These are phyloP conservation scores for Pseudococcus jackbeardsleyi DNA, from an alignment of 2,888 invertebrate species.

Conservation along the genomic window DNA sequence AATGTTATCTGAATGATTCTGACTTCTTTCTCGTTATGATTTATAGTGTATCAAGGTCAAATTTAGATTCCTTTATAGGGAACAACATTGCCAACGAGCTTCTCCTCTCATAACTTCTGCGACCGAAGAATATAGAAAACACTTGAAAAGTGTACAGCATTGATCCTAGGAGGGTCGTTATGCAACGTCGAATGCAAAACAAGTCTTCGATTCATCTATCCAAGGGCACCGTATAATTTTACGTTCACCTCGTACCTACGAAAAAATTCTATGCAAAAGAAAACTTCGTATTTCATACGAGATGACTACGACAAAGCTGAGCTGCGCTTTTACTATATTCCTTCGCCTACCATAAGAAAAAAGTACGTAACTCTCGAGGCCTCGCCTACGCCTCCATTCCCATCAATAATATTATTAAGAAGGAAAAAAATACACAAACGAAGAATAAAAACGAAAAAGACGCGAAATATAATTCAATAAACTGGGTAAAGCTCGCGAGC, in stretches of 20 bases:
- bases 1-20: too few species aligned
- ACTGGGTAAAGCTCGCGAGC: not conserved
- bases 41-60: too few species aligned
- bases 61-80: too few species aligned
- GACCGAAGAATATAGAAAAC: too few species aligned
- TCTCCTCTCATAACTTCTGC: too few species aligned
- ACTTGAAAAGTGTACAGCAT: too few species aligned
- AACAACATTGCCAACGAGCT: too few species aligned
- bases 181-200: too few species aligned
- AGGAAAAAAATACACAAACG: constrained; percentile 6
- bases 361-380: not conserved
- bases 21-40: too few species aligned
- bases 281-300: not conserved
- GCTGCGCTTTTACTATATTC: not conserved
- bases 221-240: not conserved
- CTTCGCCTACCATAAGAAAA: not conserved
- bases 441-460: constrained; percentile 13
- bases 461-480: constrained; percentile 35
- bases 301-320: not conserved
- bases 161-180: too few species aligned
- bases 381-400: not conserved
- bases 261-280: not conserved
- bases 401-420: not conserved
- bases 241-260: not conserved
- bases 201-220: too few species aligned